Evolutionary conservation across 1,140 invertebrate genomes (phyloP), one percentile per base, ranked within the genome.

Genomic region (Formica selysi): DNA sequence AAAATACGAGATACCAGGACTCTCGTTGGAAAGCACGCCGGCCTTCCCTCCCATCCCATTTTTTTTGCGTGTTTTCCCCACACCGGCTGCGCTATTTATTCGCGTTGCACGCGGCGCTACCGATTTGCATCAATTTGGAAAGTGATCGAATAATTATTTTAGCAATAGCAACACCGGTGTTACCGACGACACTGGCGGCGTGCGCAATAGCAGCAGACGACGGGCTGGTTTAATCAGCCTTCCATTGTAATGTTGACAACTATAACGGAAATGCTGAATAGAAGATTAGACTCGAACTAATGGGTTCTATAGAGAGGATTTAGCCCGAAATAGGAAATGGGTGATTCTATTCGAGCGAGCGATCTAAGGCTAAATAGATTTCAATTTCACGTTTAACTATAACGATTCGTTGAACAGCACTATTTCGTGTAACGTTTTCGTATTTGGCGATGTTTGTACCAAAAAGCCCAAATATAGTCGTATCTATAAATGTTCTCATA

Each of bases 241-340:
- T 85, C 86, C 81, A 91, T 92, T 92, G 86, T 91, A 87, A 79
- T 71, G 68, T 80, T 90, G 88, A 87, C 84, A 83, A 59, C 84
- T 89, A 90, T 90, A 87, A 89, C 84, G 89, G 85, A 89, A 92
- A 86, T 88, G 89, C 68, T 81, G 90, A 91, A 92, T 90, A 80
- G 87, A 78, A 92, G 87, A 92, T 92, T 91, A 92, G 85, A 85
- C 92, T 90, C 85, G 67, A 84, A 68, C 90, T 92, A 91, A 91
- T 88, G 89, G 83, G 36, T 79, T 84, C 73, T 74, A 78, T 59
- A 73, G 59, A 81, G 64, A 22, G 26, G 71, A 74, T 83, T 83
- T 83, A 29, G 41, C 71, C 51, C 44, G 79, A 85, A 76, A 76
- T 76, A 80, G 84, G 86, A 83, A 86, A 85, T 79, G 79, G 59